Evolutionary conservation across 2,113 vertebrate species (phyloP).

Genomic region (Burhinus bistriatus): DNA sequence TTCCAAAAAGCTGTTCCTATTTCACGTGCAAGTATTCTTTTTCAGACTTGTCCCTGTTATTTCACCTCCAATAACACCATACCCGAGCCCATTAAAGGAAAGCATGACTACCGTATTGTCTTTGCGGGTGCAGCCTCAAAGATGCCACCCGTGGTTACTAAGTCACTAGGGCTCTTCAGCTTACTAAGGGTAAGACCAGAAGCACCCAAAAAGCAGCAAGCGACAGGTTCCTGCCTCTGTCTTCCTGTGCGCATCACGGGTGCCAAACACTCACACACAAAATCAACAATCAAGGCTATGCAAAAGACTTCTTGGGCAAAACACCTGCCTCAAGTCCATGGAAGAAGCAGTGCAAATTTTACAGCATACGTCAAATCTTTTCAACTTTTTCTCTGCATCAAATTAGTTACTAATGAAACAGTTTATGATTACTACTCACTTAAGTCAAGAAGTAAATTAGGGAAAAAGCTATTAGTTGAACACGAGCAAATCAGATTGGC

Average conservation of each 20-base stretch:
- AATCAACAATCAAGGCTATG: background rate
- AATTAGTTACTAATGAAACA: conserved; percentile 26
- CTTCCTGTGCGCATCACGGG: background rate
- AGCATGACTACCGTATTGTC: background rate
- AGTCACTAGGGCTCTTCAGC: background rate
- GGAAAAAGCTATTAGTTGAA: background rate
- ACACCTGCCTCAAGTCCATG: background rate
- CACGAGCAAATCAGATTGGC: background rate
- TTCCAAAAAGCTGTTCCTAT: background rate
- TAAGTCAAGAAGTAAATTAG: conserved; percentile 22
- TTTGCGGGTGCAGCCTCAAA: background rate
- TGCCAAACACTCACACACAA: background rate
- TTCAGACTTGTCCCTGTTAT: background rate
- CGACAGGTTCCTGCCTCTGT: background rate
- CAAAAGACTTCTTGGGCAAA: background rate
- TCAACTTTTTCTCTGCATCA: background rate
- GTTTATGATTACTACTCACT: conserved; percentile 34
- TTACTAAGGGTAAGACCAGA: background rate
- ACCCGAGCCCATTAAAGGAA: background rate
- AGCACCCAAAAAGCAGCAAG: background rate
- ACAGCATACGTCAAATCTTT: background rate
- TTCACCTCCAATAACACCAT: background rate
- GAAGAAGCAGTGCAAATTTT: background rate
- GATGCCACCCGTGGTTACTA: background rate
- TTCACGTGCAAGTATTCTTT: background rate